Conservation (phyloP, 2,888 invertebrate genomes). For the Drosophila dives region DNA sequence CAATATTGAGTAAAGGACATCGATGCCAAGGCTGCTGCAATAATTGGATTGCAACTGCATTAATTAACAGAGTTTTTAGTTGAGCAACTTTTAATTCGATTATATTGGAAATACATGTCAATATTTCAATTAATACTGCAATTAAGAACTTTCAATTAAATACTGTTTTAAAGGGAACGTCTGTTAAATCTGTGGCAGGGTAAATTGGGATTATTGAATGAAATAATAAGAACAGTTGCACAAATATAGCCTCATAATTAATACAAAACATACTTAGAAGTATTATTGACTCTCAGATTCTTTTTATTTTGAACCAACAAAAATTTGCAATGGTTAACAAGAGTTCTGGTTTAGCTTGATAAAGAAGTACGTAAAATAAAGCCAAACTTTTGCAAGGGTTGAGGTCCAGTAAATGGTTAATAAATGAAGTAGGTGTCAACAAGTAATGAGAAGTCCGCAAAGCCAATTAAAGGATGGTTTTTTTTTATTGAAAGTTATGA, state of each 20-base stretch:
- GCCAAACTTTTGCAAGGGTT: neutral
- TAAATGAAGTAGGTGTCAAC: neutral
- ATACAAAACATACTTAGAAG: neutral
- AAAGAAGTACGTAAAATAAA: no score
- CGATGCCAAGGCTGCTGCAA: neutral
- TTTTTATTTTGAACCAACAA: no score
- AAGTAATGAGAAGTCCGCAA: constrained; percentile 9
- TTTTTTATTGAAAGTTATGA: constrained; percentile 2
- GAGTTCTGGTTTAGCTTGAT: neutral
- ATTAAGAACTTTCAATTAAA: no score
- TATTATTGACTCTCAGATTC: no score
- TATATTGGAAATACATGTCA: neutral
- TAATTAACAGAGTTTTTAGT: neutral
- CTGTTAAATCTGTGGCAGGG: neutral
- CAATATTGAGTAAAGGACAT: neutral
- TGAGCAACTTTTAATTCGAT: constrained; percentile 1
- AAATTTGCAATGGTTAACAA: neutral
- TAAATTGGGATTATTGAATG: neutral
- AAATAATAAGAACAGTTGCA: neutral
- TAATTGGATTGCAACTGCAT: constrained; percentile 4
- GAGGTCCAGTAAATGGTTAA: neutral
- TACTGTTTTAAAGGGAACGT: no score
- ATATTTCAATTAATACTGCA: neutral
- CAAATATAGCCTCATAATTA: neutral
- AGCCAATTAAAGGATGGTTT: constrained; percentile 6